Base-by-base conservation (phyloP, 2,888 invertebrate genomes). In the Drosophila fulvimacula region DNA sequence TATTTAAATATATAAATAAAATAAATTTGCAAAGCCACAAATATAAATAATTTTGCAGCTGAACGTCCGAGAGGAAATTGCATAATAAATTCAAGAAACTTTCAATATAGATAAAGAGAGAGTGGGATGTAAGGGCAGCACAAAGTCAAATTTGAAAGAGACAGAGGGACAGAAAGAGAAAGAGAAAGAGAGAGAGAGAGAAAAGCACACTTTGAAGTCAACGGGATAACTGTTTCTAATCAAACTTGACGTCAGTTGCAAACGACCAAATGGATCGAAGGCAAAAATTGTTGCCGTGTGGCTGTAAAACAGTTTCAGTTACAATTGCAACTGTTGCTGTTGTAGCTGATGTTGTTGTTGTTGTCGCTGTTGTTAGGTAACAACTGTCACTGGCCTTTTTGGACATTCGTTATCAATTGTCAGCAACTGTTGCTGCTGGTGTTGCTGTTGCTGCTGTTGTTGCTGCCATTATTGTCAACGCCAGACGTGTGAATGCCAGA, bases 391-490 rank as follows among this genome's bases (percentile, higher is more conserved):
- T 69, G 59, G 56, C 74, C 66, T 78, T 76, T 76, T 76, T 51
- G 78, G 74, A 78, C 79, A 73, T 63, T 69, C 75, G 79, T 69
- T 76, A 74, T 76, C 74, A 78, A 76, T 79, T 76, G 78, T 78
- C 74, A 76, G 55, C 78, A 62, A 77, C 64, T 69, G 78, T 52
- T 64, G 58, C 44, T 69, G 38, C 6, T 48, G 42, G 60, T 67
- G 69, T 32, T 59, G 49, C 1, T 52, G 51, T 0, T 58, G 58
- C 9, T 49, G 51, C 0, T 49, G 48, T 2, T 53, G 70, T 32
- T 63, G 56, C 24, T 69, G 46, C 30, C 63, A 69, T 68, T 63
- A 60, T 74, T 74, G 70, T 75, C 76, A 74, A 56, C 41, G 55
- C 13, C 58, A 66, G 70, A 61, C 65, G 71, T 70, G 74, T 66